These are phyloP conservation scores for Luffia ferchaultella DNA, from an alignment of 2,888 invertebrate genomes.

Conservation along the genomic window DNA sequence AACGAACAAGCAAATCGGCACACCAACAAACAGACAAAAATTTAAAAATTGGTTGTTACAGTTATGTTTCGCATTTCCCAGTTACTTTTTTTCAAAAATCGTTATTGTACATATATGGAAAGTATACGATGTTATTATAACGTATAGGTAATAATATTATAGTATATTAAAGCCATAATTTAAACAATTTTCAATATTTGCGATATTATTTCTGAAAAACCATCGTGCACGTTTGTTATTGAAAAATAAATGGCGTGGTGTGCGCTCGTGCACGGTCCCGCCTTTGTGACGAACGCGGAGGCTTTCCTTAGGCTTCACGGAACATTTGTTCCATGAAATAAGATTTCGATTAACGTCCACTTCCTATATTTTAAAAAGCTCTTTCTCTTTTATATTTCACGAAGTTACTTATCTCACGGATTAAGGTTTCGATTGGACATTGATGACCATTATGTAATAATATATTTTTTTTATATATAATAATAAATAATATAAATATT, in stretches of 20 bases:
- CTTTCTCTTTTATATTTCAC: conserved; percentile 7
- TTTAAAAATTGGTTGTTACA: no score
- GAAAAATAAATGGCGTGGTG: conserved; percentile 25
- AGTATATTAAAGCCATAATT: no score
- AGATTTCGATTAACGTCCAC: conserved; percentile 45
- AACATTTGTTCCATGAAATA: conserved; percentile 51
- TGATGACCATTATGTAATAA: no score
- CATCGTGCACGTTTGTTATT: conserved; percentile 18
- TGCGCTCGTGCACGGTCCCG: conserved; percentile 26
- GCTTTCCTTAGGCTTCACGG: conserved; percentile 41
- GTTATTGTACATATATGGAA: no score
- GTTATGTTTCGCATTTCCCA: no score
- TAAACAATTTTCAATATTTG: neutral
- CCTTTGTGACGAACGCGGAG: conserved; percentile 34
- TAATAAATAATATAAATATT: no score
- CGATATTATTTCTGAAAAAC: neutral
- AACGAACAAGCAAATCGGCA: no score
- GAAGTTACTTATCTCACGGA: neutral
- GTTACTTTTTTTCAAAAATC: no score
- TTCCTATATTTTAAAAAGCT: conserved; percentile 20
- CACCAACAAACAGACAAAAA: no score
- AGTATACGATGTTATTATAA: no score
- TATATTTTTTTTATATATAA: no score
- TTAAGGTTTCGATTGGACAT: neutral
- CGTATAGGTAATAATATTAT: no score